Evolutionary conservation across 2,113 vertebrate species (phyloP).

Genomic region (Malaclemys terrapin): DNA sequence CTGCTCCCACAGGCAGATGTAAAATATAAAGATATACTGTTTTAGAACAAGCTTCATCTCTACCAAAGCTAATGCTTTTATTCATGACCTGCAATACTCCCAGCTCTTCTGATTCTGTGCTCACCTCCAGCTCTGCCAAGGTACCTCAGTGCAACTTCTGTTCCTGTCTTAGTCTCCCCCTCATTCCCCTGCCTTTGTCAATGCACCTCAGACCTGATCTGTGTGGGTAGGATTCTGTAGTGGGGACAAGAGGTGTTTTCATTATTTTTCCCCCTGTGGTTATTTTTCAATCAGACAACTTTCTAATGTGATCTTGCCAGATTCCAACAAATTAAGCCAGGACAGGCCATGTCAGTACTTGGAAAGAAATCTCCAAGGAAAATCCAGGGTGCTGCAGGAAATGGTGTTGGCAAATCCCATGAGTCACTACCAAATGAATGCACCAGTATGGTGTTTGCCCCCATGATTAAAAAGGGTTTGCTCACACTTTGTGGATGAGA

Average conservation of each 20-base stretch:
- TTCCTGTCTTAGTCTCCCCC: neutral
- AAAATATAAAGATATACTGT: accelerated
- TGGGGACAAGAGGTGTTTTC: neutral
- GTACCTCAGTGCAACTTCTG: neutral
- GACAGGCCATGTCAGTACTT: neutral
- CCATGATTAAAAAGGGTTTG: neutral
- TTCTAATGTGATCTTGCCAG: neutral
- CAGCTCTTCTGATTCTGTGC: neutral
- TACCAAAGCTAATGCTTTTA: accelerated
- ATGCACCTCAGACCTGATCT: neutral
- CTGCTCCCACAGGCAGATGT: neutral
- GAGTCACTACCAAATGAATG: constrained; percentile 7
- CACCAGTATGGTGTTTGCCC: neutral
- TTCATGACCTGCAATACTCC: neutral
- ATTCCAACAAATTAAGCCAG: neutral
- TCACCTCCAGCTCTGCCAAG: neutral
- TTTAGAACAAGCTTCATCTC: neutral
- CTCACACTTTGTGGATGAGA: neutral
- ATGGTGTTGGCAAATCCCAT: neutral
- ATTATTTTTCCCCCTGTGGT: neutral
- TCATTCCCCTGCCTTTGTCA: neutral
- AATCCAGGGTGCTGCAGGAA: neutral
- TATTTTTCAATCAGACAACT: neutral
- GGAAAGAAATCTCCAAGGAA: neutral
- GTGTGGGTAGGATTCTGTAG: neutral